Evolutionary conservation across 64 coral and sea anemone genomes (phyloP), one percentile per base, ranked within the genome.

Genomic region (Montipora cactus): DNA sequence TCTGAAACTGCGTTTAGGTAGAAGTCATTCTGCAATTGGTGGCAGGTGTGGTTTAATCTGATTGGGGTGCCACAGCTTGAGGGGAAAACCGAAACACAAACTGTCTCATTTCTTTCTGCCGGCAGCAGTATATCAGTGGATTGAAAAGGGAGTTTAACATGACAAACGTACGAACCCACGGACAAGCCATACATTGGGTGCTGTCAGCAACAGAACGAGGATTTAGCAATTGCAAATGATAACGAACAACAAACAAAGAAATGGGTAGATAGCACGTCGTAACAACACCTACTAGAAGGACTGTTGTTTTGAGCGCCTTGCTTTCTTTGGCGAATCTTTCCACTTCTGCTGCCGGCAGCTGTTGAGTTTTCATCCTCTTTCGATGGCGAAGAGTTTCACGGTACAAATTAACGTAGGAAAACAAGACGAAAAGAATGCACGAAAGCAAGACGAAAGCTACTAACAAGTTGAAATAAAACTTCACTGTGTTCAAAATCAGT

Each of bases 311-410:
- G 3, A 81, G 53, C 20, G 79, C 51, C 22, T 81, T 81, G 19
- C 4, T 81, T 49, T 59, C 79, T 59, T 59, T 81, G 0, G 8
- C 10, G 51, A 81, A 81, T 55, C 51, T 81, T 58, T 81, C 51
- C n/a, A 23, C 11, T 6, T 81, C 79, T 81, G n/a, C 20, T 59
- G 22, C 8, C 16, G 53, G 79, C 3, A 81, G 49, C 52, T 37
- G 79, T 16, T 81, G 79, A 14, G 22, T 25, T 81, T 81, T 81
- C 1, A 81, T 81, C 51, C 8, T 81, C n/a, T 28, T 58, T 81
- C 55, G 20, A 7, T 37, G 79, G 51, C 21, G 50, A 81, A 5
- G 3, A 0, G 79, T 22, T 81, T 59, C 52, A 4, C 7, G 20
- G 12, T 81, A 81, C n/a, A 81, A 25, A 8, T 57, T 58, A 2